Percentiles rank a stretch among this genome's conserved stretches.
phyloP scores from a whole-genome alignment of 2,888 invertebrate species.

The Saturnia pavonia region DNA sequence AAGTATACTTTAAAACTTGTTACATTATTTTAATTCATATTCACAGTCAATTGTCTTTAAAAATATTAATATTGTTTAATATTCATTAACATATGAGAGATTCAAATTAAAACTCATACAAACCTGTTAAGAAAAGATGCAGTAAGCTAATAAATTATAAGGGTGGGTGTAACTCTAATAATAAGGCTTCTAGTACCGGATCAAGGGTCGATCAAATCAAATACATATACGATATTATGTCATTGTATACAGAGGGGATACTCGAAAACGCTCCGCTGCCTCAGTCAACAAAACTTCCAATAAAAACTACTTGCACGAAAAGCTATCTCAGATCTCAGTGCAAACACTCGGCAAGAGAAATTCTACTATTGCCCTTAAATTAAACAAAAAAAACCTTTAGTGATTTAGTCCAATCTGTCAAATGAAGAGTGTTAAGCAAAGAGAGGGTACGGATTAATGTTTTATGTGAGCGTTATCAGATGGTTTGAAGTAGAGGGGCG shows the following conservation, averaged over 20 bases:
- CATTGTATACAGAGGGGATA: slow-evolving; percentile 61
- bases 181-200: slow-evolving; percentile 44
- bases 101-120: background rate
- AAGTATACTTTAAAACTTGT: too few species aligned
- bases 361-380: slow-evolving; percentile 72
- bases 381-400: slow-evolving; percentile 76
- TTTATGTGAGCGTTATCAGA: slow-evolving; percentile 66
- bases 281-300: slow-evolving; percentile 71
- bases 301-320: slow-evolving; percentile 75
- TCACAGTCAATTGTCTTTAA: too few species aligned
- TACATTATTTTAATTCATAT: too few species aligned
- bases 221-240: slow-evolving; percentile 72
- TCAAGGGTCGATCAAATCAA: slow-evolving; percentile 64
- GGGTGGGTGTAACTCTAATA: slow-evolving; percentile 42
- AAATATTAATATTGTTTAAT: too few species aligned
- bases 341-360: slow-evolving; percentile 58
- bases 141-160: slow-evolving; percentile 37
- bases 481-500: slow-evolving; percentile 53
- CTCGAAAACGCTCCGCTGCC: slow-evolving; percentile 54
- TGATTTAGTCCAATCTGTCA: slow-evolving; percentile 80
- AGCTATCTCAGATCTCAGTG: slow-evolving; percentile 52
- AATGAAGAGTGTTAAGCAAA: slow-evolving; percentile 80
- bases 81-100: background rate
- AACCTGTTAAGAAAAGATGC: slow-evolving; percentile 33
- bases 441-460: slow-evolving; percentile 73